Evolutionary conservation across 2,888 invertebrate species (phyloP).

Genomic region (Apodemia hepburni): DNA sequence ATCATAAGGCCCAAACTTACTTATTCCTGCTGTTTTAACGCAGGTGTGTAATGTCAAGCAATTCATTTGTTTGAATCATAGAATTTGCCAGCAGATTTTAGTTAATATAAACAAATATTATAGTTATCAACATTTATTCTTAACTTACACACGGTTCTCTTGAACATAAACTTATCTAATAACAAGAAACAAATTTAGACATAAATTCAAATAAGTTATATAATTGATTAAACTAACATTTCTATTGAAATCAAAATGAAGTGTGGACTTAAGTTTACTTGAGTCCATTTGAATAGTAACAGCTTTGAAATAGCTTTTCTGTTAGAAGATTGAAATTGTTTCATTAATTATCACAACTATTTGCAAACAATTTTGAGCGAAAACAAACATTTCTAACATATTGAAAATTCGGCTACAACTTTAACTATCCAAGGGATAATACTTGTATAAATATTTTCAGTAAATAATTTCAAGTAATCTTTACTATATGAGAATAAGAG

Average conservation of each 20-base stretch:
- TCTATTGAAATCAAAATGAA: constrained; percentile 1
- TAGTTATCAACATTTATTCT: constrained; percentile 35
- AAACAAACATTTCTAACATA: background rate
- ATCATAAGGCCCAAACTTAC: too few species aligned
- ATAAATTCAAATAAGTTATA: constrained; percentile 20
- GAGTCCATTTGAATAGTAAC: background rate
- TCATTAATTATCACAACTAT: background rate
- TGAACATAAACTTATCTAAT: constrained; percentile 33
- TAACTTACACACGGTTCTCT: constrained; percentile 15
- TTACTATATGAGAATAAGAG: too few species aligned
- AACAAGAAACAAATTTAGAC: constrained; percentile 30
- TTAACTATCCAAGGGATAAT: background rate
- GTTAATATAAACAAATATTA: background rate
- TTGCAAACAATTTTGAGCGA: background rate
- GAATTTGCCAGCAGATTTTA: background rate
- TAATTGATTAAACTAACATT: background rate
- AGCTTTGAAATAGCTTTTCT: background rate
- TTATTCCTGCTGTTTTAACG: too few species aligned
- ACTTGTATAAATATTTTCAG: too few species aligned
- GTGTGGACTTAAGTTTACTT: background rate
- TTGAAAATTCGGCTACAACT: background rate
- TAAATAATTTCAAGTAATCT: too few species aligned
- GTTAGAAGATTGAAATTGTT: background rate
- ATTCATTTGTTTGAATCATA: too few species aligned
- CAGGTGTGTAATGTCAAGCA: too few species aligned